Evolutionary conservation across 2,888 invertebrate species (phyloP).

Genomic region (Drosophila anceps): DNA sequence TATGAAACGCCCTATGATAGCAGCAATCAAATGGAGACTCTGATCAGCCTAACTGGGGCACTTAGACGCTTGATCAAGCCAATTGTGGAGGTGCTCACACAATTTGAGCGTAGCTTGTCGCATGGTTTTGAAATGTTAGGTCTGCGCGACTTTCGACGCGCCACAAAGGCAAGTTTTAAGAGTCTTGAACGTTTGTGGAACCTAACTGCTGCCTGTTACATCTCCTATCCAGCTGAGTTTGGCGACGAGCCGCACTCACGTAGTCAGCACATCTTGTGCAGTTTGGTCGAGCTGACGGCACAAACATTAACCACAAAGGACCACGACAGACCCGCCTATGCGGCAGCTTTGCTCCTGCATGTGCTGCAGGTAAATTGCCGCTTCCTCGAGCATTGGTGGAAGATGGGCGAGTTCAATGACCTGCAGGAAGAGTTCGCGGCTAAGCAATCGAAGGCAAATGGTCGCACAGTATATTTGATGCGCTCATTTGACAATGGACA

Average conservation of each 20-base stretch:
- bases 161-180: slow-evolving; percentile 2
- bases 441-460: background rate
- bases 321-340: background rate
- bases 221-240: background rate
- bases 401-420: slow-evolving; percentile 41
- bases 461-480: slow-evolving; percentile 23
- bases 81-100: slow-evolving; percentile 40
- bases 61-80: slow-evolving; percentile 47
- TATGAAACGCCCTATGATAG: background rate
- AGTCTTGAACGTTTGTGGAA: slow-evolving; percentile 26
- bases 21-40: background rate
- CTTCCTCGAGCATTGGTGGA: slow-evolving; percentile 51
- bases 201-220: background rate
- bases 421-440: slow-evolving; percentile 35
- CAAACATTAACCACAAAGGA: background rate
- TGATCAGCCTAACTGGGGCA: slow-evolving; percentile 4
- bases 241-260: slow-evolving; percentile 13
- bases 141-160: slow-evolving; percentile 9
- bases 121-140: background rate
- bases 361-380: slow-evolving; percentile 40
- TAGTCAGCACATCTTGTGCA: slow-evolving; percentile 16
- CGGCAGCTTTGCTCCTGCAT: slow-evolving; percentile 36
- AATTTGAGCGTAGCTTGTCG: slow-evolving; percentile 28
- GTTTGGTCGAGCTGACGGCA: slow-evolving; percentile 2
- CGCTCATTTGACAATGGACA: background rate